phyloP scores from a whole-genome alignment of 1,140 invertebrate genomes.

The Apis cerana region DNA sequence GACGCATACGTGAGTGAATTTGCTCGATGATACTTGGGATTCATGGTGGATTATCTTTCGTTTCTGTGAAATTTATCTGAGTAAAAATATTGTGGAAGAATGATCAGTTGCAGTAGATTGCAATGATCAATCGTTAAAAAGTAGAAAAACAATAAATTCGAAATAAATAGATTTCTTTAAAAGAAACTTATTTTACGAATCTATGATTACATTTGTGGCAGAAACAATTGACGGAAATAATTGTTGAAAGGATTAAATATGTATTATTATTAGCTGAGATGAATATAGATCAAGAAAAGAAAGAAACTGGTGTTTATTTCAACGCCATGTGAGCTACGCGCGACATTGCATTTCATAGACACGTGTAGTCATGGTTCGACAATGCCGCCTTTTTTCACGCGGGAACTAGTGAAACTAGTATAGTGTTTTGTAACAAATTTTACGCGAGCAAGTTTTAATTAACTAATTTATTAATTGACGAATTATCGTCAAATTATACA shows the following conservation, averaged over 20 bases:
- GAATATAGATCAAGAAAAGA: not conserved
- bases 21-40: not conserved
- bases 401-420: not conserved
- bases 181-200: not conserved
- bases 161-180: constrained; percentile 7
- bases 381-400: constrained; percentile 23
- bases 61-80: not conserved
- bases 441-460: not conserved
- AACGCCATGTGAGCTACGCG: not conserved
- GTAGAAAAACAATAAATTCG: not conserved
- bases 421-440: not conserved
- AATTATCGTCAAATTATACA: not conserved
- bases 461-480: not conserved
- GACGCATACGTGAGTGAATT: constrained; percentile 46
- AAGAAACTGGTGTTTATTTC: not conserved
- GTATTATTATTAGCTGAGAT: not conserved
- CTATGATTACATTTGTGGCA: not conserved
- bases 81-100: not conserved
- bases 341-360: constrained; percentile 1
- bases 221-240: too few species aligned
- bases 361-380: constrained; percentile 9
- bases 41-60: not conserved
- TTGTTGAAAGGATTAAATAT: not conserved
- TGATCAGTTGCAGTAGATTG: not conserved
- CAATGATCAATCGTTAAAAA: constrained; percentile 6